Conservation (phyloP, 2,888 invertebrate genomes). For the Tachina lurida region DNA sequence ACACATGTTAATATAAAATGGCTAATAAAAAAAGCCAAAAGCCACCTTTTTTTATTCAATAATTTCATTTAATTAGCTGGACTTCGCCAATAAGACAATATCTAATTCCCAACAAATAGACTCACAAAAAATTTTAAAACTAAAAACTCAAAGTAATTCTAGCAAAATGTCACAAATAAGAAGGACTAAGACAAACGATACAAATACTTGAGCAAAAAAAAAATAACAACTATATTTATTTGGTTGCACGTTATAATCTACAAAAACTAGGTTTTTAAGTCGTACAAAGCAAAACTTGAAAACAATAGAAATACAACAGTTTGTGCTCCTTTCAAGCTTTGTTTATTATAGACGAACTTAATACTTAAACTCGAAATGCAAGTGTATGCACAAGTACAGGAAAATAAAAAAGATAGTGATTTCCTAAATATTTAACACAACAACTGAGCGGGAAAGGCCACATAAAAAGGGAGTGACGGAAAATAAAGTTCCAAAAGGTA, state of each 20-base stretch:
- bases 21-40: too few species aligned
- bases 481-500: neutral
- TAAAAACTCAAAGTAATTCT: slow-evolving; percentile 23
- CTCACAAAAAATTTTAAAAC: slow-evolving; percentile 2
- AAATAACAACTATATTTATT: slow-evolving; percentile 11
- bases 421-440: slow-evolving; percentile 55
- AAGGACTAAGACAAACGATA: slow-evolving; percentile 35
- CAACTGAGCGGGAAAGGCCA: slow-evolving; percentile 30
- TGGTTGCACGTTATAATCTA: slow-evolving; percentile 27
- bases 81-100: neutral
- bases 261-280: slow-evolving; percentile 48
- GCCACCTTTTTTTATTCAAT: neutral
- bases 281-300: slow-evolving; percentile 22
- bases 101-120: neutral
- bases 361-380: slow-evolving; percentile 53
- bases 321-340: neutral
- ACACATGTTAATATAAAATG: too few species aligned
- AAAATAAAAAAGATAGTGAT: slow-evolving; percentile 57
- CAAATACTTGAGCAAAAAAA: slow-evolving; percentile 4
- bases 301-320: slow-evolving; percentile 27
- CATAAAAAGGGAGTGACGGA: neutral
- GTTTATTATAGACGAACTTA: slow-evolving; percentile 46
- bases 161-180: slow-evolving; percentile 47
- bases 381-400: slow-evolving; percentile 22
- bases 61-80: neutral